phyloP scores from a whole-genome alignment of 2,113 vertebrate genomes.

The Platichthys flesus region DNA sequence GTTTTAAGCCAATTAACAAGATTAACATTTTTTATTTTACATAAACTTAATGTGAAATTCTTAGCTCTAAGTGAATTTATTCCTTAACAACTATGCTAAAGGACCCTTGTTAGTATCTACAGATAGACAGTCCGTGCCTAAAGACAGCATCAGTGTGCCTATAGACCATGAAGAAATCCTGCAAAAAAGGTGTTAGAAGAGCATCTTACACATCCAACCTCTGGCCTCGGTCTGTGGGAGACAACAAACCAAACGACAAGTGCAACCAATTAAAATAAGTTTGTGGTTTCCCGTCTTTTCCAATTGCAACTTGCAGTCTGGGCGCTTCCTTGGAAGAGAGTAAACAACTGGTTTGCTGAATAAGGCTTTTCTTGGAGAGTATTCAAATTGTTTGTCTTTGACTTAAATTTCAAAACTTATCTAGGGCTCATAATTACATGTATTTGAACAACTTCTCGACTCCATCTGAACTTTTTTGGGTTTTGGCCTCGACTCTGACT shows the following conservation, averaged over 20 bases:
- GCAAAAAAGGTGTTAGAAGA: background rate
- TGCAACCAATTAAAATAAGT: slow-evolving; percentile 10
- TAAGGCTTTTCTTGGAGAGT: background rate
- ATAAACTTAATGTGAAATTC: background rate
- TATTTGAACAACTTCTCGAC: background rate
- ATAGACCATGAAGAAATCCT: too few species aligned
- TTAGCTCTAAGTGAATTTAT: background rate
- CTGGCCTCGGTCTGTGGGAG: background rate
- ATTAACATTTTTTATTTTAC: background rate
- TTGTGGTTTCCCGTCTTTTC: background rate
- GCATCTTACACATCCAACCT: background rate
- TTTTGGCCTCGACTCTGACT: background rate
- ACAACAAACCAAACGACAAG: background rate
- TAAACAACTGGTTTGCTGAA: too few species aligned
- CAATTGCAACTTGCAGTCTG: background rate
- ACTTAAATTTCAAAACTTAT: background rate
- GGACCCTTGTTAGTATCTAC: too few species aligned
- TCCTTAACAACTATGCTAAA: too few species aligned
- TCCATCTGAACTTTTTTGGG: background rate
- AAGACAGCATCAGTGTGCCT: too few species aligned
- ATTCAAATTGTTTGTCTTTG: background rate
- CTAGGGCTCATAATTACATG: background rate
- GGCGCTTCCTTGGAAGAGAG: too few species aligned
- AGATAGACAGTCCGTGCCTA: too few species aligned
- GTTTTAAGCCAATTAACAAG: too few species aligned